Evolutionary conservation across 2,113 vertebrate genomes (phyloP).

Genomic region (Arothron firmamentum): DNA sequence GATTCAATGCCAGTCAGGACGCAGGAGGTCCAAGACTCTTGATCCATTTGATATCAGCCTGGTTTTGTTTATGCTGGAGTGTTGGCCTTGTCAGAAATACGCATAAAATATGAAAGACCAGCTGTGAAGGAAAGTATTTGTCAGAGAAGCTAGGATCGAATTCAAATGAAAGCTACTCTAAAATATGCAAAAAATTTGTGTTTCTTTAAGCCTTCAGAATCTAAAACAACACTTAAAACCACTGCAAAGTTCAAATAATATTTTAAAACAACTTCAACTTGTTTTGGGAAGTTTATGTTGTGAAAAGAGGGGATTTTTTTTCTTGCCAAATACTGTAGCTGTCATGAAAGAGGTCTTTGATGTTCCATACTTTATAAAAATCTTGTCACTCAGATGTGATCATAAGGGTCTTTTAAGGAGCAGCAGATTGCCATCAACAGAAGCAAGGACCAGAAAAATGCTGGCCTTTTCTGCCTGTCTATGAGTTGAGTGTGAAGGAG

Average conservation of each 20-base stretch:
- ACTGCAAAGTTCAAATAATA: too few species aligned
- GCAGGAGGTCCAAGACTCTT: conserved; percentile 6
- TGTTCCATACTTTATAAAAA: conserved; percentile 33
- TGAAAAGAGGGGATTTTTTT: too few species aligned
- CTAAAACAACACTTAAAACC: too few species aligned
- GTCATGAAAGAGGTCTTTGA: conserved; percentile 14
- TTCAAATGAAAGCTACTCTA: not conserved
- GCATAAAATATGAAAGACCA: not conserved
- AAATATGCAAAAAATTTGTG: too few species aligned
- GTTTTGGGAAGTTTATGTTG: too few species aligned
- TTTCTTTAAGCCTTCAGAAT: not conserved
- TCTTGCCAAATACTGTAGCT: not conserved
- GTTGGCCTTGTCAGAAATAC: not conserved
- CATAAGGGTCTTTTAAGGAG: conserved; percentile 18
- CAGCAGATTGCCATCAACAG: conserved; percentile 40
- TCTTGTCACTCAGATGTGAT: conserved; percentile 32
- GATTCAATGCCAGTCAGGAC: conserved; percentile 15
- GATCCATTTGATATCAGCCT: conserved; percentile 16
- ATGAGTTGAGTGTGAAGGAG: conserved; percentile 35
- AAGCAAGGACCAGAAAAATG: conserved; percentile 49
- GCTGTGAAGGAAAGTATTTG: conserved; percentile 9
- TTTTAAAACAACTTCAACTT: too few species aligned
- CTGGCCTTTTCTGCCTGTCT: conserved; percentile 47
- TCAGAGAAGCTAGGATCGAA: not conserved
- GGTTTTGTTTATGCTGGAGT: conserved; percentile 26